A percentile compares a stretch with the other conserved stretches of the same genome.
These are phyloP conservation scores for Megalonaias nervosa DNA, from an alignment of 1,140 invertebrate genomes.

Conservation along the genomic window DNA sequence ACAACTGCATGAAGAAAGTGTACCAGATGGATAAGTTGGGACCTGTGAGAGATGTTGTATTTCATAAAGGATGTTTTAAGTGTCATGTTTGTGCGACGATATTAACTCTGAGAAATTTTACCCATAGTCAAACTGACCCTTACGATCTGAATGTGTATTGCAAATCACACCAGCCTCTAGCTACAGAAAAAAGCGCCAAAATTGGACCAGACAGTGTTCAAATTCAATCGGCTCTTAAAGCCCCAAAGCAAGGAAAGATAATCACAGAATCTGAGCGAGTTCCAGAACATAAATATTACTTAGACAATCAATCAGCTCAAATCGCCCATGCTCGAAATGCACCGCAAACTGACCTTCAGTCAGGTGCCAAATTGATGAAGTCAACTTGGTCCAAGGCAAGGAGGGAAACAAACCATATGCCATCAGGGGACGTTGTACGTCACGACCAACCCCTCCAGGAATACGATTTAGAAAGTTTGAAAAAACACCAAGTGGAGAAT, in stretches of 20 bases:
- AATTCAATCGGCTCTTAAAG: conserved; percentile 45
- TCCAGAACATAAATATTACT: conserved; percentile 30
- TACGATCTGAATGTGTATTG: conserved; percentile 47
- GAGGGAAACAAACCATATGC: conserved; percentile 28
- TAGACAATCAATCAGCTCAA: conserved; percentile 33
- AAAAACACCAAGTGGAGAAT: conserved; percentile 41
- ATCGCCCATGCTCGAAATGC: conserved; percentile 43
- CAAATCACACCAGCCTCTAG: conserved; percentile 40
- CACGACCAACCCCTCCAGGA: conserved; percentile 43
- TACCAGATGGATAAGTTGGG: conserved; percentile 48
- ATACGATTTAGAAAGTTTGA: conserved; percentile 41
- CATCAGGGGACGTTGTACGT: conserved; percentile 36
- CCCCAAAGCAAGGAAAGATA: conserved; percentile 36
- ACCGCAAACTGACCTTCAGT: conserved; percentile 41
- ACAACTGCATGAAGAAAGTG: conserved; percentile 49
- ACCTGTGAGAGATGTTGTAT: conserved; percentile 46
- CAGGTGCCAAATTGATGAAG: conserved; percentile 35
- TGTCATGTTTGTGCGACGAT: conserved; percentile 43
- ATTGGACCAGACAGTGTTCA: conserved; percentile 38
- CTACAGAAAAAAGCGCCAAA: conserved; percentile 28
- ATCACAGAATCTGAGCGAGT: conserved; percentile 11
- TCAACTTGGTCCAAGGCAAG: conserved; percentile 43
- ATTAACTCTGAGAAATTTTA: conserved; percentile 46
- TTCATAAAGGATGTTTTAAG: conserved; percentile 47
- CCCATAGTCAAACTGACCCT: conserved; percentile 37